phyloP scores from a whole-genome alignment of 2,797 vertebrate genomes.

The Pelobates cultripes region DNA sequence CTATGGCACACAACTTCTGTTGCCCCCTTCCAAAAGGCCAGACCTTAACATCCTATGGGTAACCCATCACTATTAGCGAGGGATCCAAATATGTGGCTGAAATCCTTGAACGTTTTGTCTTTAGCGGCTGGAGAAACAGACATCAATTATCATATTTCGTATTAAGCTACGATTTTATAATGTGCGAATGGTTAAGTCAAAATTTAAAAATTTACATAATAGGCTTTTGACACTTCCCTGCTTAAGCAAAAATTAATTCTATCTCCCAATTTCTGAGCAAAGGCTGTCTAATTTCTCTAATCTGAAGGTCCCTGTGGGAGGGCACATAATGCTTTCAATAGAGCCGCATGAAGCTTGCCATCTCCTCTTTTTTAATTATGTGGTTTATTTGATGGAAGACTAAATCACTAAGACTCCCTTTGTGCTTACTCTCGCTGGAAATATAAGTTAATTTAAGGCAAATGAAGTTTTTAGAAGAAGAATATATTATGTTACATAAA shows the following conservation, averaged over 20 bases:
- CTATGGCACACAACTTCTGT: no score
- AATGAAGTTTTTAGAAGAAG: slow-evolving; percentile 66
- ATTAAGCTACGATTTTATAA: no score
- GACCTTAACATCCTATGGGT: no score
- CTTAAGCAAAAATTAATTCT: slow-evolving; percentile 70
- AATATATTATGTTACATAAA: slow-evolving; percentile 60
- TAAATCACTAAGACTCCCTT: slow-evolving; percentile 64
- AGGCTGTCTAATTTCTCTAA: slow-evolving; percentile 70
- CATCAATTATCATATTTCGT: no score
- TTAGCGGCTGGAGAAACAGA: no score
- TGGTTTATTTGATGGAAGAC: slow-evolving; percentile 66
- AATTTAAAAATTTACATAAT: slow-evolving; percentile 66
- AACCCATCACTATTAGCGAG: no score
- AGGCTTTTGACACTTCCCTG: slow-evolving; percentile 65
- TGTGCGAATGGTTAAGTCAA: slow-evolving; percentile 37
- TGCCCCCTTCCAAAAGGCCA: no score
- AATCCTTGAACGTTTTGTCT: no score
- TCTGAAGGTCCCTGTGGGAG: slow-evolving; percentile 60
- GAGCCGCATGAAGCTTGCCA: slow-evolving; percentile 56
- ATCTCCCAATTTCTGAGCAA: slow-evolving; percentile 65
- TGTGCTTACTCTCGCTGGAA: slow-evolving; percentile 67
- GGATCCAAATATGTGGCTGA: no score
- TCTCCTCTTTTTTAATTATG: slow-evolving; percentile 64
- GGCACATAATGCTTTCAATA: slow-evolving; percentile 63
- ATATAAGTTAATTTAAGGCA: slow-evolving; percentile 69